A percentile compares a stretch with the other conserved stretches of the same genome.
Evolutionary conservation across 2,113 vertebrate genomes (phyloP).

Genomic region (Crotalus horridus): DNA sequence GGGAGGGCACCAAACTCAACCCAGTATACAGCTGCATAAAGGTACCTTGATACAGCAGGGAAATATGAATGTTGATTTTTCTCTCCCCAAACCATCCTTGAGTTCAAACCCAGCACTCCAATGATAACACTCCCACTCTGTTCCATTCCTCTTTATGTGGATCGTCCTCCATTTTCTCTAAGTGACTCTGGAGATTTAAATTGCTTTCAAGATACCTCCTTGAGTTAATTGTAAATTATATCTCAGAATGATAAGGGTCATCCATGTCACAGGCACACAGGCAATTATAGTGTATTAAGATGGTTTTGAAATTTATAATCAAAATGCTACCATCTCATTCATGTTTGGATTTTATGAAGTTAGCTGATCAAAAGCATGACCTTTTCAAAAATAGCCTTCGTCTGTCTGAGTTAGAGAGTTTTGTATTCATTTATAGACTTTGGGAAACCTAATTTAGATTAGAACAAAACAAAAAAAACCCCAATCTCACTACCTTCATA

Average conservation of each 20-base stretch:
- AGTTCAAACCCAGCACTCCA: neutral
- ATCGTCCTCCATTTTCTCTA: neutral
- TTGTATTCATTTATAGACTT: slow-evolving; percentile 27
- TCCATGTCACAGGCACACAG: slow-evolving; percentile 44
- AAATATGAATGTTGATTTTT: slow-evolving; percentile 10
- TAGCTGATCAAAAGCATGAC: slow-evolving; percentile 18
- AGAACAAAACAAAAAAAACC: neutral
- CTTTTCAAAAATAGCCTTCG: slow-evolving; percentile 19
- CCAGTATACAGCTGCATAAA: neutral
- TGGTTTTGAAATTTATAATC: slow-evolving; percentile 58
- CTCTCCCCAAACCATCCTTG: neutral
- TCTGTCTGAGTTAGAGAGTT: neutral
- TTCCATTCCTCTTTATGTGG: slow-evolving; percentile 23
- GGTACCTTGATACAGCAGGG: neutral
- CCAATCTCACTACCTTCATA: slow-evolving; percentile 16
- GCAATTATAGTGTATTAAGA: slow-evolving; percentile 46
- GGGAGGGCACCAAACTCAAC: neutral
- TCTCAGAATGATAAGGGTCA: slow-evolving; percentile 33
- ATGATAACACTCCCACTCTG: neutral
- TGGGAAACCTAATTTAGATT: neutral
- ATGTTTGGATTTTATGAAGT: slow-evolving; percentile 12
- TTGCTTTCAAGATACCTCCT: slow-evolving; percentile 27
- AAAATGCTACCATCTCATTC: slow-evolving; percentile 43
- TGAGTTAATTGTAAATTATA: slow-evolving; percentile 58
- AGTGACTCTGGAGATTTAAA: slow-evolving; percentile 25